These are phyloP conservation scores for Sternotherus odoratus DNA, from an alignment of 2,797 vertebrate genomes.

Conservation along the genomic window DNA sequence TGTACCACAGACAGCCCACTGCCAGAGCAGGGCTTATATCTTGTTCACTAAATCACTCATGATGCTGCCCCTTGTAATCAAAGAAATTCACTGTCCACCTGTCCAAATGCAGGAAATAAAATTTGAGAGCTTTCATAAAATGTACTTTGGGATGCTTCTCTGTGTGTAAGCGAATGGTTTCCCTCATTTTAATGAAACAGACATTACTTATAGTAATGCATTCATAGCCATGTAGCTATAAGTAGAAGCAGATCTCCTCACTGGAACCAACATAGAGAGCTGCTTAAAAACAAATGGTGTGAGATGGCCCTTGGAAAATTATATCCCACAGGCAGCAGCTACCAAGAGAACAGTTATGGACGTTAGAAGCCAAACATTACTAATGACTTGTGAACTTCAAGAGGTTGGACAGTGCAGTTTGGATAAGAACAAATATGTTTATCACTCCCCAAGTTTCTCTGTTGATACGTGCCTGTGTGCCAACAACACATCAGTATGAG, in stretches of 20 bases:
- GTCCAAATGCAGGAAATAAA: fast-evolving
- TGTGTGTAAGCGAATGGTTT: fast-evolving
- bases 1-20: fast-evolving
- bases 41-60: background rate
- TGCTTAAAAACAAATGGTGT: background rate
- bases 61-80: fast-evolving
- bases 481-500: background rate
- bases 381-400: background rate
- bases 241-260: background rate
- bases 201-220: fast-evolving
- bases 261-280: background rate
- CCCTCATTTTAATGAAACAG: fast-evolving
- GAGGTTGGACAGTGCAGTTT: background rate
- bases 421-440: background rate
- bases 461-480: background rate
- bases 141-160: fast-evolving
- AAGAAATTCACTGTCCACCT: fast-evolving
- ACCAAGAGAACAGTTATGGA: background rate
- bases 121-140: fast-evolving
- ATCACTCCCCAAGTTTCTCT: background rate
- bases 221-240: background rate
- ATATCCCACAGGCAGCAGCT: background rate
- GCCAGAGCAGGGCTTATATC: background rate
- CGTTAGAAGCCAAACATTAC: background rate
- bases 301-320: background rate